Base-by-base conservation (phyloP, 2,797 vertebrate species). In the Arremon brunneinucha region DNA sequence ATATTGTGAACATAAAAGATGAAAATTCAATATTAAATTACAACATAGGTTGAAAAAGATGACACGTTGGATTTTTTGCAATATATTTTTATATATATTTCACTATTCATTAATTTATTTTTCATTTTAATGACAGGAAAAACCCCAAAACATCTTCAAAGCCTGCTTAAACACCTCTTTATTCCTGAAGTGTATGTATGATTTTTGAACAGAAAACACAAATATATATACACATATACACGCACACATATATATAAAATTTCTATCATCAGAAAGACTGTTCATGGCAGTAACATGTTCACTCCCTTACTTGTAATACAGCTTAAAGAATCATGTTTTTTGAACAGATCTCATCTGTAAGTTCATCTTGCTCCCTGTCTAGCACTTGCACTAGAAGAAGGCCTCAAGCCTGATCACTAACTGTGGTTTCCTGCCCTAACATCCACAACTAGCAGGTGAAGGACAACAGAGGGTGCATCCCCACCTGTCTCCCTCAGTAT, bases 241-340 rank as follows among this genome's bases (percentile, higher is more conserved):
- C 1, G 5, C 9, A 16, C n/a, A 19, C 0, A 24, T 3, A 28
- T 2, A 35, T 13, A 44, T 22, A n/a, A 27, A 32, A 39, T 0
- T 44, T 52, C 27, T 39, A 23, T 75, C 49, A 23, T 84, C 59
- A 62, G 35, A 44, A 47, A 55, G 7, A 24, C 3, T 87, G 8
- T 55, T 76, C 9, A 11, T 39, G 17, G 14, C 49, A 55, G 8
- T 35, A 81, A 64, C 7, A 7, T 3, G 0, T 72, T 9, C 15
- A 14, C 14, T 64, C 2, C 14, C 46, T 84, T 39, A 39, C 44
- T 55, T 34, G 8, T 71, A 53, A 52, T 76, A 19, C 3, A 76
- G 17, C 41, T 75, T 24, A 37, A 34, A 59, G 5, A 74, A 57
- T 50, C 20, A 17, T 17, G 3, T 14, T 46, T 8, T 78, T 71